Percentiles rank a stretch among this genome's conserved stretches.
Evolutionary conservation across 2,888 invertebrate genomes (phyloP).

Genomic region (Drosophila acutilabella): DNA sequence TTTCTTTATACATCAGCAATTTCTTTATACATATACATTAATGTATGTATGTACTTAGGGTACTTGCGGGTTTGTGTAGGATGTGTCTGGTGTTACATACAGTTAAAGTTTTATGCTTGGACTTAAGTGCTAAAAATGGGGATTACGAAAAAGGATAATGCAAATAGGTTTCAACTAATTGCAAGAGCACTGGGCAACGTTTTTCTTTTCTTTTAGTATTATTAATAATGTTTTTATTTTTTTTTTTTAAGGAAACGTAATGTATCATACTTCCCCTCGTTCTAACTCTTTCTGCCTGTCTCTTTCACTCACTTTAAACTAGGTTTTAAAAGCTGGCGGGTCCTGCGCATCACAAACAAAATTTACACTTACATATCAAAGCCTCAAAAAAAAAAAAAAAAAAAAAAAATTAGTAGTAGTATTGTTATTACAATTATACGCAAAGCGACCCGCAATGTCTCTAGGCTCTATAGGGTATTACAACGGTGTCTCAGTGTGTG

Average conservation of each 20-base stretch:
- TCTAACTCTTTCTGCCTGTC: constrained; percentile 13
- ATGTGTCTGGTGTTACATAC: constrained; percentile 45
- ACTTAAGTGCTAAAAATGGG: constrained; percentile 54
- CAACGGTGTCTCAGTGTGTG: constrained; percentile 18
- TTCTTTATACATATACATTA: constrained; percentile 14
- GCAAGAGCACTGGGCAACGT: constrained; percentile 62
- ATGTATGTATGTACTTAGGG: background rate
- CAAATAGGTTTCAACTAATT: constrained; percentile 50
- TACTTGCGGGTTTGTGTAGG: constrained; percentile 3
- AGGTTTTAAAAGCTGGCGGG: constrained; percentile 67
- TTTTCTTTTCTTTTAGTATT: constrained; percentile 2
- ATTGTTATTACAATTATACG: constrained; percentile 44
- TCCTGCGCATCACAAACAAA: constrained; percentile 62
- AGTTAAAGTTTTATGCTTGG: constrained; percentile 43
- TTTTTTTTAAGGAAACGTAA: constrained; percentile 40
- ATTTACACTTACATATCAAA: constrained; percentile 41
- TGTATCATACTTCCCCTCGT: constrained; percentile 16
- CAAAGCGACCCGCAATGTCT: constrained; percentile 63
- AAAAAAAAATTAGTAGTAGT: constrained; percentile 19
- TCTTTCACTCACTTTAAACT: constrained; percentile 46
- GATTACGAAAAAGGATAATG: constrained; percentile 30
- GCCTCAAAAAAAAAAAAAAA: constrained; percentile 32
- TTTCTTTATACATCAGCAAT: constrained; percentile 35
- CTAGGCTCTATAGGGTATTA: constrained; percentile 59
- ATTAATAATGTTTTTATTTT: constrained; percentile 3